Conservation (phyloP, 2,113 vertebrate species). For the Marmota monax region DNA sequence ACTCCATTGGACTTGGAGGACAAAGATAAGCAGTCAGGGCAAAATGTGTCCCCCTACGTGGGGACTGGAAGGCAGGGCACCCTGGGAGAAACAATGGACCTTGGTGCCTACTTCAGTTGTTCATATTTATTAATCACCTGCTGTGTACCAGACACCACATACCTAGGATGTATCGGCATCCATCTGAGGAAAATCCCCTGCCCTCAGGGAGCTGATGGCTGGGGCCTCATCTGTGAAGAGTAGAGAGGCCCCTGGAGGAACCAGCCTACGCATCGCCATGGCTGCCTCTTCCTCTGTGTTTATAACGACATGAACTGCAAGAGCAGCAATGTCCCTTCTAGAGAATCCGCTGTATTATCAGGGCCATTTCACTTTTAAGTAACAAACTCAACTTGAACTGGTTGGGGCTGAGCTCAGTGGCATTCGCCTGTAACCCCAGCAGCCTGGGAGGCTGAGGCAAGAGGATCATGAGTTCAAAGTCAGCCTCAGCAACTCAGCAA, state of each 20-base stretch:
- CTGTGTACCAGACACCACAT: background rate
- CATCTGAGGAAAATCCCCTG: background rate
- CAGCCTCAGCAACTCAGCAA: too few species aligned
- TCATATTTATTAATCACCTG: background rate
- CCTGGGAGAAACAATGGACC: background rate
- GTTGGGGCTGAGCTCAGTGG: background rate
- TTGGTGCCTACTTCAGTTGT: background rate
- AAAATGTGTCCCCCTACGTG: background rate
- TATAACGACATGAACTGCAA: background rate
- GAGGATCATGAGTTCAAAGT: too few species aligned
- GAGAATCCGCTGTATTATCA: background rate
- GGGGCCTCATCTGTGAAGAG: background rate
- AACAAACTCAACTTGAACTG: constrained; percentile 17
- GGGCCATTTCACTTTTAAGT: constrained; percentile 4
- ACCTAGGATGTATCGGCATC: background rate
- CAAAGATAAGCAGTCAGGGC: background rate
- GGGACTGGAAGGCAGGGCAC: background rate
- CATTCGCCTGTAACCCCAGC: too few species aligned
- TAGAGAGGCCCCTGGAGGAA: background rate
- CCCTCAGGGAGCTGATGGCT: background rate
- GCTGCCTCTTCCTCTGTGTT: background rate
- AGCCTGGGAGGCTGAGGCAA: too few species aligned
- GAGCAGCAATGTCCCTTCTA: background rate
- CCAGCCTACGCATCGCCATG: background rate
- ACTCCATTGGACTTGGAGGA: background rate